phyloP scores from a whole-genome alignment of 2,113 vertebrate species.

The Rhabdomys dilectus region DNA sequence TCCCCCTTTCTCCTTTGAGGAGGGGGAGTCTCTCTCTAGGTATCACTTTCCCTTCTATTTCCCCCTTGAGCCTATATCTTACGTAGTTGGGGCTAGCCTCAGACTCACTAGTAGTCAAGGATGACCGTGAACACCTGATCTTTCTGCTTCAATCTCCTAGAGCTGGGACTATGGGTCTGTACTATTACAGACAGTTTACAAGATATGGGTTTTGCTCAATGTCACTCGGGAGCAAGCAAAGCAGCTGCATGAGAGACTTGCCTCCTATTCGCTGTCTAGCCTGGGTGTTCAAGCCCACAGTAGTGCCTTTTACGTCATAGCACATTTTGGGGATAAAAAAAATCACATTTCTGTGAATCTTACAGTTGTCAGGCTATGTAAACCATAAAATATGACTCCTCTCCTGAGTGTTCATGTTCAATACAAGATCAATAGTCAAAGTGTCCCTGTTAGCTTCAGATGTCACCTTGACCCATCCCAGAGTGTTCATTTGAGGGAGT shows the following conservation, averaged over 20 bases:
- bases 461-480: neutral
- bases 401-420: neutral
- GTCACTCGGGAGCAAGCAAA: neutral
- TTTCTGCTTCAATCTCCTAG: neutral
- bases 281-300: neutral
- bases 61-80: too few relatives aligned
- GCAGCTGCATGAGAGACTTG: rapidly evolving
- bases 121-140: neutral
- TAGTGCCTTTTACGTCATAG: neutral
- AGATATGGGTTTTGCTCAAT: neutral
- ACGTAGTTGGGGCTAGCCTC: neutral
- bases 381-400: rapidly evolving
- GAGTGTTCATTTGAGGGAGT: neutral
- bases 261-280: neutral
- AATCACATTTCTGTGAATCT: neutral
- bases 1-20: too few relatives aligned
- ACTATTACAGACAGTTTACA: neutral
- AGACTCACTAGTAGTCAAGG: neutral
- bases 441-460: neutral
- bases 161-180: neutral
- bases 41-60: too few relatives aligned
- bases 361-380: neutral
- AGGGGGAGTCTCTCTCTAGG: too few relatives aligned
- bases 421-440: neutral
- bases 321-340: neutral